Conservation (phyloP, 2,888 invertebrate genomes). For the Ischnura elegans region DNA sequence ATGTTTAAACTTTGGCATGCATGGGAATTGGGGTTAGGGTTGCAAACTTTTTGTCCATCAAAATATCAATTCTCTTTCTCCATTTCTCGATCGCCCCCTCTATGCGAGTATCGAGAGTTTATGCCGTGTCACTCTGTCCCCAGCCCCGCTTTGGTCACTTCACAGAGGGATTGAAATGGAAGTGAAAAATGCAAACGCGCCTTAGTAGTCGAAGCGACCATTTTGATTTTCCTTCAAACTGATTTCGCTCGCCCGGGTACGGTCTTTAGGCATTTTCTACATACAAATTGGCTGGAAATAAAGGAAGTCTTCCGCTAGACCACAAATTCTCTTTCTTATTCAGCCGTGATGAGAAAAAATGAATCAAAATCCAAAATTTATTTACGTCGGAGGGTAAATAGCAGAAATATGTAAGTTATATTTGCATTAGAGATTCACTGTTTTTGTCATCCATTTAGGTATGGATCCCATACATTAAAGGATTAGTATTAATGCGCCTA, state of each 20-base stretch:
- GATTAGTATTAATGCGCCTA: neutral
- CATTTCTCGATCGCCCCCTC: neutral
- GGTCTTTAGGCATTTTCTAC: conserved; percentile 2
- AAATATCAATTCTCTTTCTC: too few species aligned
- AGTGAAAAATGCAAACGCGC: neutral
- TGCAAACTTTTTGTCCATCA: too few species aligned
- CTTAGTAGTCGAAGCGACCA: neutral
- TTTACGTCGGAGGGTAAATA: neutral
- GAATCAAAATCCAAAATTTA: conserved; percentile 37
- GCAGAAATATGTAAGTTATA: neutral
- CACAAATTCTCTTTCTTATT: conserved; percentile 32
- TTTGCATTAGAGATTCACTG: conserved; percentile 42
- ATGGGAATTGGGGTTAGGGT: too few species aligned
- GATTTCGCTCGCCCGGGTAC: conserved; percentile 26
- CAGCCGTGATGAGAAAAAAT: conserved; percentile 13
- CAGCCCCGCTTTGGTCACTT: neutral
- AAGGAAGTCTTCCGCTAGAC: neutral
- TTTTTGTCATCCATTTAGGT: neutral
- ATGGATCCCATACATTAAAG: neutral
- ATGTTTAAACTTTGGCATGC: too few species aligned
- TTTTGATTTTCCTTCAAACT: conserved; percentile 27
- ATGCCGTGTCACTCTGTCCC: neutral
- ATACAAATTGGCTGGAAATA: conserved; percentile 34
- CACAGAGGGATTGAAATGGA: neutral
- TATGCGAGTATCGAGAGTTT: neutral